A percentile compares a stretch with the other conserved stretches of the same genome.
Evolutionary conservation across 1,140 invertebrate genomes (phyloP).

Genomic region (Cydia splendana): DNA sequence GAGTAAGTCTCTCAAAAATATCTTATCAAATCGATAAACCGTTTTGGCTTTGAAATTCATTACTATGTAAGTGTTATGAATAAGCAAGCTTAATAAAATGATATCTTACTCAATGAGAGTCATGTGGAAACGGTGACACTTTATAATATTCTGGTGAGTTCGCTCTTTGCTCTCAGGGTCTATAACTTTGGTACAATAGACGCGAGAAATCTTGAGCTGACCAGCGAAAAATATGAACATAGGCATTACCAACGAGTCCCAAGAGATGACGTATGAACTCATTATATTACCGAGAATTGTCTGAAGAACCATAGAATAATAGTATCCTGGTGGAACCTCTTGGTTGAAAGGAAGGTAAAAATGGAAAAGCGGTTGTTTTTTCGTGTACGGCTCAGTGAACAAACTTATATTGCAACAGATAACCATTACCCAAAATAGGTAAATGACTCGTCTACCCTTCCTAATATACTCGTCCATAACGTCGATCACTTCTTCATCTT

Average conservation of each 20-base stretch:
- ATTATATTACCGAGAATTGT: slow-evolving; percentile 52
- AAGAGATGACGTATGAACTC: slow-evolving; percentile 52
- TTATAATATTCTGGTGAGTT: slow-evolving; percentile 47
- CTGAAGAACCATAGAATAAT: slow-evolving; percentile 51
- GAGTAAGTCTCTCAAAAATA: no score
- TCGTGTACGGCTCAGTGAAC: slow-evolving; percentile 52
- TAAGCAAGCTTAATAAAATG: no score
- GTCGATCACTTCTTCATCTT: slow-evolving; percentile 32
- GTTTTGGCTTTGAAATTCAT: background rate
- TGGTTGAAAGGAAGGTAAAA: slow-evolving; percentile 52
- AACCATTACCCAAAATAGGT: slow-evolving; percentile 51
- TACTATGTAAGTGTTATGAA: background rate
- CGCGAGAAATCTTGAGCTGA: slow-evolving; percentile 51
- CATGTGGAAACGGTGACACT: slow-evolving; percentile 50
- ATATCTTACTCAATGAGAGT: slow-evolving; percentile 49
- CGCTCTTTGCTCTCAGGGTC: slow-evolving; percentile 20
- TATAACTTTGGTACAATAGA: slow-evolving; percentile 42
- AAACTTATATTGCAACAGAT: slow-evolving; percentile 56
- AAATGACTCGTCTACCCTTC: slow-evolving; percentile 47
- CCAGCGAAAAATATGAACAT: slow-evolving; percentile 60
- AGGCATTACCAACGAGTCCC: slow-evolving; percentile 53
- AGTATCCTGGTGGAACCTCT: slow-evolving; percentile 53
- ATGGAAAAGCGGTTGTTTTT: slow-evolving; percentile 53
- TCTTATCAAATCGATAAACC: background rate
- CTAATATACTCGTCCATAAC: slow-evolving; percentile 48